Conservation (phyloP, 2,113 vertebrate genomes). For the Prunella himalayana region DNA sequence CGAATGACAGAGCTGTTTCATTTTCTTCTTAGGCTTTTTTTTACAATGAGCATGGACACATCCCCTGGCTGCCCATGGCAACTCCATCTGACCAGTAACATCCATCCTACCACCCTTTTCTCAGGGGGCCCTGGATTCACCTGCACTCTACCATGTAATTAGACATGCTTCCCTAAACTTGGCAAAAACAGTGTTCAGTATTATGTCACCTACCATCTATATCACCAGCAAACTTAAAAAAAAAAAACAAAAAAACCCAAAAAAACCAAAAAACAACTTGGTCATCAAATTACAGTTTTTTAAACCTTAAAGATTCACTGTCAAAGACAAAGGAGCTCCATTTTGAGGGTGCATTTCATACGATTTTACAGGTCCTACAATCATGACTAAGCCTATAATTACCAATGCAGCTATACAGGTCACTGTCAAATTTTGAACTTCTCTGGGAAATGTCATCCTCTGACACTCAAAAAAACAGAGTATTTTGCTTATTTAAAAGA, state of each 20-base stretch:
- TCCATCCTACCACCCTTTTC: background rate
- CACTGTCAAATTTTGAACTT: background rate
- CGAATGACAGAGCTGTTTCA: background rate
- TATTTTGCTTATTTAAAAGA: background rate
- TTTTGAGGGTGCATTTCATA: background rate
- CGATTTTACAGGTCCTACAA: background rate
- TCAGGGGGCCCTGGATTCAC: background rate
- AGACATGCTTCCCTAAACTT: background rate
- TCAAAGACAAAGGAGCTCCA: background rate
- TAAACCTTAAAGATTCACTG: background rate
- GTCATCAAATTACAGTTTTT: background rate
- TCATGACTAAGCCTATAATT: background rate
- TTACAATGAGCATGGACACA: accelerated
- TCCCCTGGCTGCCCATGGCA: background rate
- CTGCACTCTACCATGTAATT: accelerated
- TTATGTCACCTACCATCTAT: background rate
- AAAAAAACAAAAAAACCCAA: background rate
- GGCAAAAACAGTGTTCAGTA: background rate
- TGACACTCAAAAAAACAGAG: background rate
- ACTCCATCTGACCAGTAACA: background rate
- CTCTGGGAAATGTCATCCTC: background rate
- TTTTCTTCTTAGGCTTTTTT: background rate
- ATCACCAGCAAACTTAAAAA: background rate
- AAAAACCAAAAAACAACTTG: accelerated
- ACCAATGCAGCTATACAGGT: background rate